phyloP scores from a whole-genome alignment of 1,140 invertebrate genomes.

The Whitmania pigra region DNA sequence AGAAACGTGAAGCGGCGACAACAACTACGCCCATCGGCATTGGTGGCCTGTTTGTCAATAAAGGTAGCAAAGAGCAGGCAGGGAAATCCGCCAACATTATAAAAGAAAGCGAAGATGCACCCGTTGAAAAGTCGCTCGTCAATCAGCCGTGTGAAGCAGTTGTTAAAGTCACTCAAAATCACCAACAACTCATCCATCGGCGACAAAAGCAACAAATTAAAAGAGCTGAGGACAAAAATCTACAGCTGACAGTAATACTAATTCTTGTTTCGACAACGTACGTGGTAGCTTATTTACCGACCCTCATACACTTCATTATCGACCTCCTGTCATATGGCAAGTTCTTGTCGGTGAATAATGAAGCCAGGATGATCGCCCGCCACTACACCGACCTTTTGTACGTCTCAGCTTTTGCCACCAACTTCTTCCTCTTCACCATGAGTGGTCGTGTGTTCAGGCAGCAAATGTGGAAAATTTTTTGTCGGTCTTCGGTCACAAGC shows the following conservation, averaged over 20 bases:
- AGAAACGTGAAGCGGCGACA: not conserved
- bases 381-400: conserved; percentile 16
- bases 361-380: not conserved
- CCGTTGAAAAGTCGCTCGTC: not conserved
- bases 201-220: conserved; percentile 1
- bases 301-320: conserved; percentile 10
- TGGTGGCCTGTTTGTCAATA: too few relatives aligned
- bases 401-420: conserved; percentile 17
- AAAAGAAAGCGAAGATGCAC: not conserved
- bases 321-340: not conserved
- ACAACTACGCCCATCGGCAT: not conserved
- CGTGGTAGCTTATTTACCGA: conserved; percentile 9
- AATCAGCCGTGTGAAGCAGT: not conserved
- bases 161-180: not conserved
- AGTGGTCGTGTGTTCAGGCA: conserved; percentile 20
- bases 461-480: conserved; percentile 14
- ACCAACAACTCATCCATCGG: not conserved
- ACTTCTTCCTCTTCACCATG: conserved; percentile 20
- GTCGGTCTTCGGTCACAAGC: not conserved
- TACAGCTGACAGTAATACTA: conserved; percentile 19
- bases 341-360: not conserved
- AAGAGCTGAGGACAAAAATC: conserved; percentile 3
- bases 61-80: too few relatives aligned
- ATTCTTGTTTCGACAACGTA: conserved; percentile 18
- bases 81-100: not conserved